These are phyloP conservation scores for Nesoenas mayeri DNA, from an alignment of 2,113 vertebrate genomes.

Conservation along the genomic window DNA sequence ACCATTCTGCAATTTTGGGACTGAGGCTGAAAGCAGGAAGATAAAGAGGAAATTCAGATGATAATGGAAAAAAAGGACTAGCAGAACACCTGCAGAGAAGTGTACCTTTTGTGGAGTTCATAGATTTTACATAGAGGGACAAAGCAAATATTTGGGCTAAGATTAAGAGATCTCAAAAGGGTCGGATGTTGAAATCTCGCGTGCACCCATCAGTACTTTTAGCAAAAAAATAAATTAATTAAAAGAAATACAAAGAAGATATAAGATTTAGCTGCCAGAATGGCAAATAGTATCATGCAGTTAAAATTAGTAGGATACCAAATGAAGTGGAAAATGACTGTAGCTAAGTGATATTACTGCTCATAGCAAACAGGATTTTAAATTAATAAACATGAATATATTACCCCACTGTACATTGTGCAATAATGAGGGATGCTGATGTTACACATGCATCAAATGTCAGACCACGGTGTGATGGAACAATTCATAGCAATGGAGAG, in stretches of 20 bases:
- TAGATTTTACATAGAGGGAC: neutral
- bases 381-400: slow-evolving; percentile 66
- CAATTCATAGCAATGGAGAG: neutral
- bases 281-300: slow-evolving; percentile 13
- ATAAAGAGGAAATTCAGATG: neutral
- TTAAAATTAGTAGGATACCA: slow-evolving; percentile 50
- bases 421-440: slow-evolving; percentile 7
- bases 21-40: neutral
- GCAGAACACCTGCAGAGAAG: neutral
- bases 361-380: slow-evolving; percentile 45
- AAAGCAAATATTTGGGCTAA: neutral
- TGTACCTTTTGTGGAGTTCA: neutral
- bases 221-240: neutral
- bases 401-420: slow-evolving; percentile 9
- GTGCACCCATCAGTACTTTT: neutral
- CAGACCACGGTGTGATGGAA: neutral
- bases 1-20: neutral
- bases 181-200: neutral
- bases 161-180: neutral
- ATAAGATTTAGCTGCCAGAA: neutral
- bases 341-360: slow-evolving; percentile 37
- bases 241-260: neutral
- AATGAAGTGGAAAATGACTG: slow-evolving; percentile 64
- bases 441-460: slow-evolving; percentile 1
- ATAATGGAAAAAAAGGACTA: neutral